Evolutionary conservation across 2,113 vertebrate species (phyloP).

Genomic region (Neolamprologus tretocephalus): DNA sequence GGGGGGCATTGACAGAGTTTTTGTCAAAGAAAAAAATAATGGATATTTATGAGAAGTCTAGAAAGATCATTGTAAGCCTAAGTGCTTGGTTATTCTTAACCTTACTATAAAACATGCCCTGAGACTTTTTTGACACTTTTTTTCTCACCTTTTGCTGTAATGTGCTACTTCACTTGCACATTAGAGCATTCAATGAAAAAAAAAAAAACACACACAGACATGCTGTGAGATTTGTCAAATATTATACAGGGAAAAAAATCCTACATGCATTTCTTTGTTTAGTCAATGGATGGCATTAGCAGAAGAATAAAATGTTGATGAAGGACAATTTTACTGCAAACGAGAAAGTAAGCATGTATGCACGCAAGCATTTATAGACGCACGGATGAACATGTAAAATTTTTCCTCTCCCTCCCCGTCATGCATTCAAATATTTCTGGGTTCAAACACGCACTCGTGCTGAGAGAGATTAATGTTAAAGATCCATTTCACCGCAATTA

Average conservation of each 20-base stretch:
- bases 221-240: neutral
- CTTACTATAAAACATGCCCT: neutral
- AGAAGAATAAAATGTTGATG: rapidly evolving
- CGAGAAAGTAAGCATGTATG: neutral
- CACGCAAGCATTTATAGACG: neutral
- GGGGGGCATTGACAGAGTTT: neutral
- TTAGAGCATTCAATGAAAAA: neutral
- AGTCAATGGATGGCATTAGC: neutral
- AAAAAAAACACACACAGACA: neutral
- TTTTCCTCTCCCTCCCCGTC: neutral
- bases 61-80: neutral
- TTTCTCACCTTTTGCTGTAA: rapidly evolving
- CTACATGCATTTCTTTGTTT: neutral
- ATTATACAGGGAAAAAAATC: neutral
- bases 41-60: neutral
- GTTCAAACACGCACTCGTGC: slow-evolving; percentile 14
- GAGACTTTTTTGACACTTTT: neutral
- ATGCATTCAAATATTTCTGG: neutral
- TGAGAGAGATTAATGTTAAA: slow-evolving; percentile 46
- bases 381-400: neutral
- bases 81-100: neutral
- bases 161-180: neutral
- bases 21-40: neutral
- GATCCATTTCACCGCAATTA: slow-evolving; percentile 47
- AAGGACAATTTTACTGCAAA: neutral